phyloP scores from a whole-genome alignment of 37 sponge, comb jelly and placozoan genomes.

The Agelas oroides region DNA sequence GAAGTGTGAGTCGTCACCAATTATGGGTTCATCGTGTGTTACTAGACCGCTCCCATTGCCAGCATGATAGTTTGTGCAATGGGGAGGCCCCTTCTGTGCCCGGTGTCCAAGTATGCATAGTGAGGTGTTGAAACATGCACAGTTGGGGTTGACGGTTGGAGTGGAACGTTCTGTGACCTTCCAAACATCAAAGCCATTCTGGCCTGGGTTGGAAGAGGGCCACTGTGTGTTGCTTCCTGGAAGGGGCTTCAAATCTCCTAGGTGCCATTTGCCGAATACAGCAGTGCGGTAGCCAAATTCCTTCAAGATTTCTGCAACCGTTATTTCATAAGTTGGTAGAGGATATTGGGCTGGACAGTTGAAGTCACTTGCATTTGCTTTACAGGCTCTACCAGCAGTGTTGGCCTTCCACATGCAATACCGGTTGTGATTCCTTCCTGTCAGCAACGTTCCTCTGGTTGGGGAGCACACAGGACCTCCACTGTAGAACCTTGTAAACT shows the following conservation, averaged over 20 bases:
- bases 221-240: neutral
- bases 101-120: slow-evolving; percentile 54
- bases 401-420: slow-evolving; percentile 78
- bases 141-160: slow-evolving; percentile 75
- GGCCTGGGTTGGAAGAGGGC: slow-evolving; percentile 55
- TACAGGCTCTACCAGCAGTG: slow-evolving; percentile 39
- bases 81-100: neutral
- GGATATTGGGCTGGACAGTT: slow-evolving; percentile 25
- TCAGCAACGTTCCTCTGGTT: slow-evolving; percentile 67
- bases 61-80: slow-evolving; percentile 59
- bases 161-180: slow-evolving; percentile 67
- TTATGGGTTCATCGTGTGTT: slow-evolving; percentile 5
- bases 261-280: slow-evolving; percentile 28
- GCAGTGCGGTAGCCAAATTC: slow-evolving; percentile 23
- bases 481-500: slow-evolving; percentile 60
- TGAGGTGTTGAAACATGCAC: slow-evolving; percentile 64
- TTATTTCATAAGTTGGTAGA: slow-evolving; percentile 34
- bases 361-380: slow-evolving; percentile 17
- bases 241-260: slow-evolving; percentile 15
- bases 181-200: slow-evolving; percentile 72
- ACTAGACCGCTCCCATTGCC: neutral
- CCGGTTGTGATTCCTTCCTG: slow-evolving; percentile 77
- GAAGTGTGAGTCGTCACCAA: slow-evolving; percentile 70
- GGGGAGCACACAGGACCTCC: slow-evolving; percentile 76
- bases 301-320: slow-evolving; percentile 14